Base-by-base conservation (phyloP, 1,140 invertebrate genomes). In the Hydropsyche tenuis region DNA sequence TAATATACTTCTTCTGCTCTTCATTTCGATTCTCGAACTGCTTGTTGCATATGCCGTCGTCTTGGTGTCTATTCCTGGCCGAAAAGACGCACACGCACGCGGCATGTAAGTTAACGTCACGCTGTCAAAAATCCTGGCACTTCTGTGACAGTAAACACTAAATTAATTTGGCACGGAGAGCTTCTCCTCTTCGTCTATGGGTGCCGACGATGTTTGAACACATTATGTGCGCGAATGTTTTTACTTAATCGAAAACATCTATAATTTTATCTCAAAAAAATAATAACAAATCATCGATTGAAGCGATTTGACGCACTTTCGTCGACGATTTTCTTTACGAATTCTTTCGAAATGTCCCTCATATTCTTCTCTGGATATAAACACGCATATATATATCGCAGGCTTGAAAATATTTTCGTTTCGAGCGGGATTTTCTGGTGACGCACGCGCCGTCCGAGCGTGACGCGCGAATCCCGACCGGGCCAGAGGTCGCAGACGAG, bases 111-210 rank as follows among this genome's bases (percentile, higher is more conserved):
- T 77, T 74, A 77, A 73, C 75, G 75, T 74, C 75, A 74, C 64
- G 75, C 68, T 77, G 75, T 77, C 75, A 77, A 77, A 77, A 77
- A 77, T 73, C 72, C 75, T 74, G 75, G 75, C 75, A 77, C 75
- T 77, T 77, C 73, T 73, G 69, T 77, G 75, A 77, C 75, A 74
- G 75, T 77, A 74, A 74, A 74, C 73, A 77, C 75, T 77, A 77
- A 77, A 77, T 77, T 77, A 74, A 74, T 77, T 77, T 77, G 75
- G 75, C 75, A 77, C 73, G 75, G 64, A 22, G 63, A 20, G 16
- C 64, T 37, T n/a, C 56, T 16, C 45, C 4, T 62, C 23, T 45
- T 6, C 14, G 18, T 30, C 16, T 60, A 16, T 53, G 16, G n/a
- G n/a, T n/a, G n/a, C n/a, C 46, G 14, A 51, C 46, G 14, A 51